Evolutionary conservation across 1,140 invertebrate genomes (phyloP).

Genomic region (Cephus cinctus): DNA sequence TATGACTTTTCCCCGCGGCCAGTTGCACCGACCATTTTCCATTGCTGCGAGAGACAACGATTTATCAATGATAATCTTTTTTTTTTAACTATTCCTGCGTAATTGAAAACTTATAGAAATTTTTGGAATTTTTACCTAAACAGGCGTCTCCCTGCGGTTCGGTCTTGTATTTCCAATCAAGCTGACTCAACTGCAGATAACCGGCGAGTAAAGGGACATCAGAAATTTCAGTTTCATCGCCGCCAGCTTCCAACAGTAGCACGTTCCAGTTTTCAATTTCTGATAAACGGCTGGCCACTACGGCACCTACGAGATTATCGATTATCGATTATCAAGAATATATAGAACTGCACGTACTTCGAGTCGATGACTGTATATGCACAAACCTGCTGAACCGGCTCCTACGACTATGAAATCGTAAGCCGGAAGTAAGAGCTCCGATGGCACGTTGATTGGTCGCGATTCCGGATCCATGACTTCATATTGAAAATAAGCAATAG

Average conservation of each 20-base stretch:
- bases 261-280: conserved; percentile 82
- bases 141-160: conserved; percentile 82
- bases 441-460: conserved; percentile 65
- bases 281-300: conserved; percentile 83
- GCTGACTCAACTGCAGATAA: conserved; percentile 80
- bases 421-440: conserved; percentile 63
- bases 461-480: conserved; percentile 76
- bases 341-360: background rate
- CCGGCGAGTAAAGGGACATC: conserved; percentile 85
- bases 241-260: conserved; percentile 85
- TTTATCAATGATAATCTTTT: background rate
- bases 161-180: conserved; percentile 92
- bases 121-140: conserved; percentile 70
- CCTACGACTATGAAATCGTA: conserved; percentile 92
- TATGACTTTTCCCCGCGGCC: conserved; percentile 79
- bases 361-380: too few relatives aligned
- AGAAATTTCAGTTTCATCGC: conserved; percentile 86
- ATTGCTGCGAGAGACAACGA: conserved; percentile 68
- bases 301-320: conserved; percentile 65
- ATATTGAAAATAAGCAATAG: conserved; percentile 81
- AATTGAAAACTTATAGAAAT: too few relatives aligned
- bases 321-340: conserved; percentile 7
- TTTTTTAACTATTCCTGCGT: background rate
- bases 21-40: conserved; percentile 79
- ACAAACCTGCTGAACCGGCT: conserved; percentile 85